Conservation (phyloP, 2,888 invertebrate species). For the Agrotis ipsilon region DNA sequence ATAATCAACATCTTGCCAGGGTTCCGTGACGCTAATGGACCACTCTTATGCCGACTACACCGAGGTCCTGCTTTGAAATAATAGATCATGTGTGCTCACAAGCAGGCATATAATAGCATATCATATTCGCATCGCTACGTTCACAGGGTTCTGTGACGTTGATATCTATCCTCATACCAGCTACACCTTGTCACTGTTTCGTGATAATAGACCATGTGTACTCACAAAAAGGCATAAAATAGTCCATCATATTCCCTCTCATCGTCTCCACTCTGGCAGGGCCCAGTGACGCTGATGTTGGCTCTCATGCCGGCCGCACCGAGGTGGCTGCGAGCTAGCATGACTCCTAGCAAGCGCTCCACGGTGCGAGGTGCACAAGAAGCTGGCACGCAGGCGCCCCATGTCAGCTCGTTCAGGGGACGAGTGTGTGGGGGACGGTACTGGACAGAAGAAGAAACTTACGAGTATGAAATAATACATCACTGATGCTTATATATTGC, state of each 20-base stretch:
- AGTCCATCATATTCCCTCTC: conserved; percentile 72
- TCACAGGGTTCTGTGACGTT: conserved; percentile 79
- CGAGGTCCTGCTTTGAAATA: conserved; percentile 75
- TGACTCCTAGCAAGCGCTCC: conserved; percentile 74
- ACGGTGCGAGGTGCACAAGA: conserved; percentile 82
- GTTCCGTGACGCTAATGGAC: conserved; percentile 76
- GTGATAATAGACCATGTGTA: conserved; percentile 28
- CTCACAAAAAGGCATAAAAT: conserved; percentile 83
- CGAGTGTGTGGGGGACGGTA: conserved; percentile 76
- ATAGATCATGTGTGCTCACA: conserved; percentile 57
- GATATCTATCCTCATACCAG: conserved; percentile 77
- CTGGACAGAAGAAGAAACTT: conserved; percentile 62
- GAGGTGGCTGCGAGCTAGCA: conserved; percentile 84
- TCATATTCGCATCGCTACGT: conserved; percentile 71
- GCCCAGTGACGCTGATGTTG: conserved; percentile 74
- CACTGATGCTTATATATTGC: too few relatives aligned
- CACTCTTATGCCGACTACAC: conserved; percentile 76
- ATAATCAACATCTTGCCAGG: conserved; percentile 74
- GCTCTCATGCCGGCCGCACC: conserved; percentile 81
- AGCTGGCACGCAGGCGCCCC: conserved; percentile 91
- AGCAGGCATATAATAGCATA: conserved; percentile 77
- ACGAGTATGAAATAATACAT: too few relatives aligned
- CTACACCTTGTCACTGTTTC: conserved; percentile 80
- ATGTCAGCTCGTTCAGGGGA: conserved; percentile 84
- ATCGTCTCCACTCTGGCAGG: conserved; percentile 77